phyloP scores from a whole-genome alignment of 2,113 vertebrate species.

The Pelodiscus sinensis region DNA sequence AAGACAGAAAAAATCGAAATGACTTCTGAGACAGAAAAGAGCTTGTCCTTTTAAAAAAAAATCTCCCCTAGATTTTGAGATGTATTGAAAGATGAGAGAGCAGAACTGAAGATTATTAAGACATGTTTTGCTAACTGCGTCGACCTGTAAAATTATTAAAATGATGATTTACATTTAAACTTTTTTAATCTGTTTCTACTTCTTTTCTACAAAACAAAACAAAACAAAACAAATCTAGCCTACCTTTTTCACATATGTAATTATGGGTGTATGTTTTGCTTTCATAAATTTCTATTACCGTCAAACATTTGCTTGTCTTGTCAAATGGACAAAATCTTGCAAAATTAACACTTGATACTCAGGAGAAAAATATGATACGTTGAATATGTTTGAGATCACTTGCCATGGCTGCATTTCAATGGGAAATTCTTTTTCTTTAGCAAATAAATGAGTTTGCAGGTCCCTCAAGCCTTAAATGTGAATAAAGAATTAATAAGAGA shows the following conservation, averaged over 20 bases:
- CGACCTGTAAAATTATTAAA: neutral
- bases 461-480: neutral
- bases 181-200: neutral
- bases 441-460: neutral
- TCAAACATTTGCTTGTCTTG: neutral
- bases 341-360: neutral
- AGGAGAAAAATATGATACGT: neutral
- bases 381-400: neutral
- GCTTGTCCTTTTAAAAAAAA: neutral
- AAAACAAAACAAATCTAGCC: neutral
- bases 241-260: neutral
- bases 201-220: neutral
- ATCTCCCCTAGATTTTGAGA: neutral
- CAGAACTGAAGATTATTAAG: neutral
- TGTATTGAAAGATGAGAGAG: neutral
- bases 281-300: neutral
- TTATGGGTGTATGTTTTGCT: neutral
- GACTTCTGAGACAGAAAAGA: neutral
- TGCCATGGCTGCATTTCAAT: neutral
- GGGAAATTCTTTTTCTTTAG: neutral
- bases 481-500: neutral
- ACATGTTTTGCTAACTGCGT: neutral
- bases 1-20: neutral
- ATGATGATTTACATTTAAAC: neutral
- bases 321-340: neutral